Evolutionary conservation across 2,797 vertebrate genomes (phyloP), one percentile per base, ranked within the genome.

Genomic region (Pangasius mekongensis): DNA sequence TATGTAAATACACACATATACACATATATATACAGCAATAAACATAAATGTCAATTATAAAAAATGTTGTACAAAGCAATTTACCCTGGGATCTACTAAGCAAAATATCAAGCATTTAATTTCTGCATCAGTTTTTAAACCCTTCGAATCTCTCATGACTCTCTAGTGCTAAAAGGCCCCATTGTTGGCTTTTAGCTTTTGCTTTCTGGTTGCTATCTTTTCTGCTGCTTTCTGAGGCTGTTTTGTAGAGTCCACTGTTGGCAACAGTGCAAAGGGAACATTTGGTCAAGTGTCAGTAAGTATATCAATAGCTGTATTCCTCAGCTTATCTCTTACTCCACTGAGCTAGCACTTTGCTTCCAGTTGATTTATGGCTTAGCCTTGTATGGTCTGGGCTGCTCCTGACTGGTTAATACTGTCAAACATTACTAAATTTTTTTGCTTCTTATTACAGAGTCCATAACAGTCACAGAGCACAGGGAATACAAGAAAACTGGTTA

Each of bases 251-350:
- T 84, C 30, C 83, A 14, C 83, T 52, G 18, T 24, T 54, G 83
- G 47, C 83, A 67, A 20, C 47, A 84, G 30, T 54, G 62, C 87
- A 85, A 83, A 83, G 39, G 66, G 73, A 81, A 49, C 82, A 83
- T 67, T 66, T 67, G 82, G 82, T 67, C 62, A 66, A 52, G 62
- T 83, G 43, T 83, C 62, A 67, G 43, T 67, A 69, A 83, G 27
- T 67, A 54, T 84, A 84, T 84, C 64, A 84, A 58, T 84, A 69
- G 47, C 64, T 84, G 83, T 69, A 69, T 69, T 84, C 47, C 64
- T 67, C 83, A 27, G 73, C 58, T 76, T 64, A 76, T 86, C 74
- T 56, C 60, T 87, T 87, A 52, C 62, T 69, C 47, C 47, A 84
- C 64, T 84, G 43, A 67, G 9, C 82, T 52, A 33, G 39, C 82